Evolutionary conservation across 2,888 invertebrate genomes (phyloP).

Genomic region (Tetramorium bicarinatum): DNA sequence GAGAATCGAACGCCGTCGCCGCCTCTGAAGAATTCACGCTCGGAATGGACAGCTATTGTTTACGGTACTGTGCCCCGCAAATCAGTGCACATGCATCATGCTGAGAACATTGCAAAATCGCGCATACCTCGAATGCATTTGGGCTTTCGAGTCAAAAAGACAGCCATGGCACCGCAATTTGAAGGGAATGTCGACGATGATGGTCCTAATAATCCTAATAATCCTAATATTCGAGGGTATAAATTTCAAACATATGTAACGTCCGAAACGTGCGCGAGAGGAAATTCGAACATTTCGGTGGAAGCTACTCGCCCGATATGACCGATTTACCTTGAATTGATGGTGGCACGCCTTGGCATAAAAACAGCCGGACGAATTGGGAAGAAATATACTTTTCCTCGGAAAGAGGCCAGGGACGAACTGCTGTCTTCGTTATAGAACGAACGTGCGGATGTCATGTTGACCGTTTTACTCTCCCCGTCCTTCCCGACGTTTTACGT

Average conservation of each 20-base stretch:
- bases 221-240: background rate
- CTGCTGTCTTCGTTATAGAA: constrained; percentile 8
- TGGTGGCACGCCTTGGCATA: background rate
- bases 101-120: background rate
- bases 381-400: constrained; percentile 18
- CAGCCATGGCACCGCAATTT: background rate
- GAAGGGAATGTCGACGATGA: background rate
- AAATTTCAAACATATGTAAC: background rate
- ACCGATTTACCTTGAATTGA: constrained; percentile 20
- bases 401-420: constrained; percentile 33
- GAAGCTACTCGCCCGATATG: background rate
- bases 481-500: constrained; percentile 30
- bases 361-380: background rate
- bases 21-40: constrained; percentile 40
- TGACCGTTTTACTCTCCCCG: constrained; percentile 13
- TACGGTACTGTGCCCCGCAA: background rate
- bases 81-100: background rate
- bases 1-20: background rate
- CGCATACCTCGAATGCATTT: background rate
- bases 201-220: background rate
- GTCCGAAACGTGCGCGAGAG: background rate
- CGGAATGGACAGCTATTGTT: constrained; percentile 39
- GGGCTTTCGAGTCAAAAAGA: background rate
- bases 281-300: background rate
- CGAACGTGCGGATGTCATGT: constrained; percentile 15